phyloP scores from a whole-genome alignment of 2,113 vertebrate species.

The Salvator merianae region DNA sequence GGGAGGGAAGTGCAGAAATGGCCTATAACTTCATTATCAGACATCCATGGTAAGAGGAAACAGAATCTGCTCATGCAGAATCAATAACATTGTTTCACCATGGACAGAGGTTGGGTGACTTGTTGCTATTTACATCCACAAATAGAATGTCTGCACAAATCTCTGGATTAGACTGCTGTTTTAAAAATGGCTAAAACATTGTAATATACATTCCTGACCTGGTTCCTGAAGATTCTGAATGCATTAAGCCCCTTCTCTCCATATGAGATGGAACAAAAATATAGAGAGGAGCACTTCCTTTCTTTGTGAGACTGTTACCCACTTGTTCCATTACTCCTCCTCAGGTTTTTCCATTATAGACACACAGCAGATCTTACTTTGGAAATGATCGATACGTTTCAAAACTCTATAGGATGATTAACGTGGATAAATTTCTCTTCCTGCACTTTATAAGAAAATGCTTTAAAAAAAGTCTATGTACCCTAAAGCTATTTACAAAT shows the following conservation, averaged over 20 bases:
- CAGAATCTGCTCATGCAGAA: not conserved
- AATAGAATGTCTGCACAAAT: not conserved
- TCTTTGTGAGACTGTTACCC: not conserved
- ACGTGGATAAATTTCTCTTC: too few relatives aligned
- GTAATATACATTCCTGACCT: not conserved
- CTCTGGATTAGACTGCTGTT: not conserved
- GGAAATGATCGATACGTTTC: fast-evolving
- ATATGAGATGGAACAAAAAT: not conserved
- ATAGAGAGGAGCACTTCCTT: not conserved
- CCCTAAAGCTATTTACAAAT: constrained; percentile 11
- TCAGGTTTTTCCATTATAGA: not conserved
- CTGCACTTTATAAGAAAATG: too few relatives aligned
- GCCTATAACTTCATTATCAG: not conserved
- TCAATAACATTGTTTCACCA: not conserved
- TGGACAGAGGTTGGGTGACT: not conserved
- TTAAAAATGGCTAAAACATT: not conserved
- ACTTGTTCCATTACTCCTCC: not conserved
- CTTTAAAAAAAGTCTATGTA: constrained; percentile 25
- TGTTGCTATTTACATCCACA: not conserved
- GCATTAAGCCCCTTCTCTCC: not conserved
- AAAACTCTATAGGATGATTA: too few relatives aligned
- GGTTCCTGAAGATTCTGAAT: not conserved
- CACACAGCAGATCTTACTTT: not conserved
- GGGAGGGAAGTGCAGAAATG: not conserved
- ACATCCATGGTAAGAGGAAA: not conserved